Evolutionary conservation across 2,888 invertebrate genomes (phyloP), one percentile per base, ranked within the genome.

Genomic region (Trissoscelio sp.): DNA sequence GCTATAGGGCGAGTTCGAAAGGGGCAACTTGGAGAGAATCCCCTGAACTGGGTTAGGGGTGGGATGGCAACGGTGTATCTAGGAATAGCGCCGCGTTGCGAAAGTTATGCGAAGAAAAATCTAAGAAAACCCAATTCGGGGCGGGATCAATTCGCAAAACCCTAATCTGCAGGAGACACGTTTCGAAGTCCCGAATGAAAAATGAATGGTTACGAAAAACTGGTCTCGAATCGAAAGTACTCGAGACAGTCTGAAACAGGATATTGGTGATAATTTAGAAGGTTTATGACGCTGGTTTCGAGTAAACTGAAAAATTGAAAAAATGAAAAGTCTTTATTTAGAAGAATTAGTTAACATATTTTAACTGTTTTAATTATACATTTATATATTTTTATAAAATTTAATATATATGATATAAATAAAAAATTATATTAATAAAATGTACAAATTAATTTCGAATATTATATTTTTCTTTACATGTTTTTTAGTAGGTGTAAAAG

Each of bases 11-110:
- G 24, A 31, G 34, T 5, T 69, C 16, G 31, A 57, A 57, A 69
- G 57, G 57, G 31, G 20, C 9, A 57, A 69, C 31, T 57, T 57
- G n/a, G n/a, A n/a, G 42, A 53, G 42, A 67, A 67, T 42, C 67
- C 34, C 53, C 42, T 55, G 44, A 69, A 69, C 69, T 69, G 20
- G 46, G 57, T 69, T 69, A 69, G 55, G 22, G 34, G 31, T 14
- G 31, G 31, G 20, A 12, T 7, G 12, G 51, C 5, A 4, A 28
- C 6, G n/a, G 22, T 34, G 39, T 66, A 20, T 66, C 55, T 28
- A 67, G 42, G 14, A 55, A 28, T n/a, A 55, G 55, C 42, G 14
- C 39, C n/a, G n/a, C 28, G 9, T 12, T 24, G 22, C 55, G 31
- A 69, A 24, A 53, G 57, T 57, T 55, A 34, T 69, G 20, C 12